Percentiles rank a stretch among this genome's conserved stretches.
These are phyloP conservation scores for Cochlearius cochlearius DNA, from an alignment of 2,113 vertebrate genomes.

Conservation along the genomic window DNA sequence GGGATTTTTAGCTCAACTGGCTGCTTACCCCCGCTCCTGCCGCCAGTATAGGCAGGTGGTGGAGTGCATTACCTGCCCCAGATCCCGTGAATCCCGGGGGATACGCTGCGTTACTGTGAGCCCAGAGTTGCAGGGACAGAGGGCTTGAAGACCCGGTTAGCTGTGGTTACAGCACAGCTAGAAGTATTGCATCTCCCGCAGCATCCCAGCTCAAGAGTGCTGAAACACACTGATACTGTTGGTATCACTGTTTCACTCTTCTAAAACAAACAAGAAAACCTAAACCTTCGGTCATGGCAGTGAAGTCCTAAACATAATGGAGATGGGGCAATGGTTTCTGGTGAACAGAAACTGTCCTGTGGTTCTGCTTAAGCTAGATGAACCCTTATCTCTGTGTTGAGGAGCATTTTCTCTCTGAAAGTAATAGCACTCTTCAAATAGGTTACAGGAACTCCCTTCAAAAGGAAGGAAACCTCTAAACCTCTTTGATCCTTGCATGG, in stretches of 20 bases:
- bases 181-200: background rate
- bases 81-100: background rate
- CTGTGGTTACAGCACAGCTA: background rate
- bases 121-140: background rate
- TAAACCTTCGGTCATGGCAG: background rate
- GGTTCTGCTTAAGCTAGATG: background rate
- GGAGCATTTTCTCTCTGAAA: background rate
- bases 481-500: background rate
- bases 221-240: background rate
- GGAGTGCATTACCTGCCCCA: background rate
- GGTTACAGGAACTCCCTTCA: background rate
- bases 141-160: background rate
- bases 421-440: background rate
- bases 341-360: background rate
- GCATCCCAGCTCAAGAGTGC: background rate
- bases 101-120: fast-evolving
- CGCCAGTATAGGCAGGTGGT: background rate
- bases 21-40: too few relatives aligned
- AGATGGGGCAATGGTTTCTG: background rate
- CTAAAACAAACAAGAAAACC: background rate
- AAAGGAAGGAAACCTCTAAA: background rate
- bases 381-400: background rate
- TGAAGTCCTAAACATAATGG: background rate
- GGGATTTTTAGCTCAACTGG: background rate
- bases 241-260: background rate